Evolutionary conservation across 2,888 invertebrate species (phyloP), one percentile per base, ranked within the genome.

Genomic region (Cepaea hortensis): DNA sequence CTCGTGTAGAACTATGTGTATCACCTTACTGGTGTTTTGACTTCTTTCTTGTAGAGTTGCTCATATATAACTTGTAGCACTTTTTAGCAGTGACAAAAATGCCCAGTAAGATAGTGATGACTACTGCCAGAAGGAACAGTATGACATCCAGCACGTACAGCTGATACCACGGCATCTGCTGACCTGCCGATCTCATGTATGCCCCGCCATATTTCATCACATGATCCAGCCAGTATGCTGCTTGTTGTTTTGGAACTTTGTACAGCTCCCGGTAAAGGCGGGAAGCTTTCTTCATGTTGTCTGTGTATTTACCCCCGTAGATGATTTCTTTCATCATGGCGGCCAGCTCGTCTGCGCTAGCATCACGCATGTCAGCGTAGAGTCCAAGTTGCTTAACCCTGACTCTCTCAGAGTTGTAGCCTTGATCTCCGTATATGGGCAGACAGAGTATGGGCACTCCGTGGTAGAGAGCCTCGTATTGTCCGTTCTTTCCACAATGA

Each of bases 221-320:
- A 81, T 91, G 91, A 81, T 92, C 92, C 18, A 92, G 87, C 91
- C 91, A 92, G 75, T 86, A 91, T 6, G 89, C 90, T 6, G 91
- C 91, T 79, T 90, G 87, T 68, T 91, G 87, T 46, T 81, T 70
- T 3, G 92, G 90, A 50, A 88, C 79, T 84, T 88, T 86, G 55
- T 86, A 88, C 75, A 86, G 82, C 79, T 88, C 86, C 3, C 84
- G 55, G 85, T 85, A 88, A 20, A 88, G 82, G 15, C 75, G 55
- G 6, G 87, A 87, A 23, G 87, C 86, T 48, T 81, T 84, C 48
- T 86, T 68, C 80, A 87, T 87, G 68, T 85, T 85, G 6, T 85
- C 68, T 83, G 84, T 79, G 80, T 88, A 87, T 70, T 85, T 80
- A 0, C 62, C 48, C 15, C 65, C 84, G 65, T 76, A 62, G 9